Evolutionary conservation across 2,888 invertebrate species (phyloP), one percentile per base, ranked within the genome.

Genomic region (Tricholauxania praeusta): DNA sequence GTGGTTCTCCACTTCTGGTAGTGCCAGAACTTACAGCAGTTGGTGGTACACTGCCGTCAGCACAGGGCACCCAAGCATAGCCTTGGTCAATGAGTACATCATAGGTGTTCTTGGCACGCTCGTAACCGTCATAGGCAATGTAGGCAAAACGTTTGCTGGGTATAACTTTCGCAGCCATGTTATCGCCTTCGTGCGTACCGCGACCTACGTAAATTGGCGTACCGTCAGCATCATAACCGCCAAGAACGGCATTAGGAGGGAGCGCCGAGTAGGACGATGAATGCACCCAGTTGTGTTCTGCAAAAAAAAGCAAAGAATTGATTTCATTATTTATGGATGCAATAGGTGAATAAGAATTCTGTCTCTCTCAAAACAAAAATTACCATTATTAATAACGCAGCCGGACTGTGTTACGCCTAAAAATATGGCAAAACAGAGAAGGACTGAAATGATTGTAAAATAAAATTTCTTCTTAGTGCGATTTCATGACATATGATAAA

Each of bases 141-240:
- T 87, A 87, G 4, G 85, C 87, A 22, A 78, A 80, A 15, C 82
- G 80, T 73, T 87, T 86, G 79, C 83, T 86, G 12, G 87, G 87
- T 28, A 91, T 89, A 0, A 92, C 89, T 86, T 92, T 92, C 0
- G 91, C 91, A 5, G 91, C 91, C 17, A 91, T 78, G 83, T 89
- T 89, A 78, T 92, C 91, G n/a, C 91, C 91, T 67, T 89, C 88
- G 78, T 91, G 90, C 75, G 82, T 87, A 14, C 89, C 88, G 12
- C 87, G 87, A 0, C 88, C 87, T 28, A 88, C 86, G 75, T 87
- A 88, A 53, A 88, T 87, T 51, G 85, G 84, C 4, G 84, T 65
- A 19, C 86, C 82, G 73, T 88, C 87, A 53, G 81, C 77, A 74
- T 88, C 87, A 65, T 86, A 84, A 14, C 88, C 88, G 60, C 86